These are phyloP conservation scores for Prolemur simus DNA, from an alignment of 2,113 vertebrate species.

Conservation along the genomic window DNA sequence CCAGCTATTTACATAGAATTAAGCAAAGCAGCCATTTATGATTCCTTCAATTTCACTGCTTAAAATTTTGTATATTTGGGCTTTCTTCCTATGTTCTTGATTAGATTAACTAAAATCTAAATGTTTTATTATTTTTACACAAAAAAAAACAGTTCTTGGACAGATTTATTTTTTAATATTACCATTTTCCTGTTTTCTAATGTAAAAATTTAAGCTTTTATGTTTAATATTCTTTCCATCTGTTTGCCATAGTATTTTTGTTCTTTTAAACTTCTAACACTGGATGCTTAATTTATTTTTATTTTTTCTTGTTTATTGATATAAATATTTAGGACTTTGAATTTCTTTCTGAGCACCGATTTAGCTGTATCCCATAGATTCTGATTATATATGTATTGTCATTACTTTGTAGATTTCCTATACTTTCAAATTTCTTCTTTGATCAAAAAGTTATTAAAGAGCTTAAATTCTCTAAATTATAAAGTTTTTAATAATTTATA, in stretches of 20 bases:
- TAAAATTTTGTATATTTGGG: background rate
- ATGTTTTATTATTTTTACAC: background rate
- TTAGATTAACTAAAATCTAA: background rate
- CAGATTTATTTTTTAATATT: background rate
- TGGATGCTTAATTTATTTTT: background rate
- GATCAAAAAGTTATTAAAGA: background rate
- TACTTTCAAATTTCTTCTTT: background rate
- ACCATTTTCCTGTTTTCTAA: background rate
- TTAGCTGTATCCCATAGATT: background rate
- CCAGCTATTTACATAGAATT: background rate
- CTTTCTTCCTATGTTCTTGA: background rate
- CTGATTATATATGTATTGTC: background rate
- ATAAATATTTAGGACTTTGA: background rate
- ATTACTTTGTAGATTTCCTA: background rate
- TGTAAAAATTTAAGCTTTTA: background rate
- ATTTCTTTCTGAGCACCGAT: background rate
- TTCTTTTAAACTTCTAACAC: background rate
- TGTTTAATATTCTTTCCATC: background rate
- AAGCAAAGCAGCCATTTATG: background rate
- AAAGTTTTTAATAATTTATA: slow-evolving; percentile 9
- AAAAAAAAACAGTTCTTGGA: background rate
- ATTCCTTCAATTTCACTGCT: background rate
- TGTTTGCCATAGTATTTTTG: background rate
- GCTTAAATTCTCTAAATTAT: background rate
- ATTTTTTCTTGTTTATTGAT: background rate